Percentiles rank a stretch among this genome's conserved stretches.
phyloP scores from a whole-genome alignment of 2,113 vertebrate genomes.

The Saimiri boliviensis region DNA sequence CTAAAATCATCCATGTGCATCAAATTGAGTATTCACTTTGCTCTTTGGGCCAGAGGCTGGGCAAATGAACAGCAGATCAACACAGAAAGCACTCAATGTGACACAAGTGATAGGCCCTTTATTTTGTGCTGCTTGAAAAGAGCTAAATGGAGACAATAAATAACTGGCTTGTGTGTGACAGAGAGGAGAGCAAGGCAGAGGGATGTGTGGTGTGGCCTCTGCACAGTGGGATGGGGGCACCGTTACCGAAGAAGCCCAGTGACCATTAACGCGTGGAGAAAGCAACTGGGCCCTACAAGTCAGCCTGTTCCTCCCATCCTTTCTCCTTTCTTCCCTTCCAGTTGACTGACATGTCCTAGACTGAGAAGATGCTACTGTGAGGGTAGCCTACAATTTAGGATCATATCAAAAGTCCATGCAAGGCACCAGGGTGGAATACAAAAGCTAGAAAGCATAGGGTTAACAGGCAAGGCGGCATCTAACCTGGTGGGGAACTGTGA shows the following conservation, averaged over 20 bases:
- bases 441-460: background rate
- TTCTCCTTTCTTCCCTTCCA: background rate
- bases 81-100: constrained; percentile 10
- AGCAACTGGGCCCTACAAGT: rapidly evolving
- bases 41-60: background rate
- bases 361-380: background rate
- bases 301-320: background rate
- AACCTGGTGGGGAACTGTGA: background rate
- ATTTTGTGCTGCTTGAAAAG: constrained; percentile 20
- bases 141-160: constrained; percentile 33
- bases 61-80: background rate
- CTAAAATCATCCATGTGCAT: constrained; percentile 48
- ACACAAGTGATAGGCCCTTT: constrained; percentile 7
- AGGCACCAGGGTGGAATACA: background rate
- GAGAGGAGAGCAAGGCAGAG: background rate
- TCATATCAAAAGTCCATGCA: background rate
- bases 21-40: constrained; percentile 12
- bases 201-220: background rate
- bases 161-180: background rate
- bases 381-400: background rate
- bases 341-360: background rate
- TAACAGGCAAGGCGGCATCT: background rate
- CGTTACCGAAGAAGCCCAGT: background rate
- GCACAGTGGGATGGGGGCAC: no score
- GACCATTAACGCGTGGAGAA: background rate